phyloP scores from a whole-genome alignment of 2,113 vertebrate genomes.

The Proteles cristata region DNA sequence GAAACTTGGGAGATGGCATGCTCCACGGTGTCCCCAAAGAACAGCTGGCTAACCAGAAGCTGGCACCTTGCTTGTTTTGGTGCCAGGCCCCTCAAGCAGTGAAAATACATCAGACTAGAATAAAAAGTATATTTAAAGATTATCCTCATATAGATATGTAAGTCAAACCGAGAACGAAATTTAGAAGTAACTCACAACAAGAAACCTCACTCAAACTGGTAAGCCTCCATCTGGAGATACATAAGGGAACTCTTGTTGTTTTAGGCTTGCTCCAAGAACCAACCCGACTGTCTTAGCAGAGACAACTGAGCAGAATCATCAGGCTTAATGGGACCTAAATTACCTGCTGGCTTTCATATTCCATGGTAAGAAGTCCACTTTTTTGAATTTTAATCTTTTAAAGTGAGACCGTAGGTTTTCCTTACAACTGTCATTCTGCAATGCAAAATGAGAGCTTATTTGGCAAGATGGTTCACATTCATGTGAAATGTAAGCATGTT shows the following conservation, averaged over 20 bases:
- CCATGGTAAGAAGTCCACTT: background rate
- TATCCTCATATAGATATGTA: background rate
- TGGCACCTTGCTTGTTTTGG: background rate
- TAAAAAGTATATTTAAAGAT: background rate
- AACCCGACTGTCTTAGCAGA: background rate
- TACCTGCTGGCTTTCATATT: background rate
- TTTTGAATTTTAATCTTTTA: conserved; percentile 26
- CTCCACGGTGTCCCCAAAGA: background rate
- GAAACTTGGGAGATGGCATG: background rate
- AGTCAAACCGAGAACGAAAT: conserved; percentile 25
- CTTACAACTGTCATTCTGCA: background rate
- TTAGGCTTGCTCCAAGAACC: background rate
- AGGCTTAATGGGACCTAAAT: background rate
- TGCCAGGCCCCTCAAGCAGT: background rate
- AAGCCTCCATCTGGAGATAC: background rate
- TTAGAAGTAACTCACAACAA: background rate
- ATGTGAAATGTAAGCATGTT: background rate
- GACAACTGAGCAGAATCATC: background rate
- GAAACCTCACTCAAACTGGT: background rate
- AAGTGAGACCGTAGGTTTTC: background rate
- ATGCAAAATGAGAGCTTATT: background rate
- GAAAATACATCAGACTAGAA: background rate
- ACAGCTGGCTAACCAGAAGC: background rate
- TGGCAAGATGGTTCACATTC: background rate
- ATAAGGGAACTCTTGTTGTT: background rate